Evolutionary conservation across 2,113 vertebrate genomes (phyloP).

Genomic region (Rhea pennata): DNA sequence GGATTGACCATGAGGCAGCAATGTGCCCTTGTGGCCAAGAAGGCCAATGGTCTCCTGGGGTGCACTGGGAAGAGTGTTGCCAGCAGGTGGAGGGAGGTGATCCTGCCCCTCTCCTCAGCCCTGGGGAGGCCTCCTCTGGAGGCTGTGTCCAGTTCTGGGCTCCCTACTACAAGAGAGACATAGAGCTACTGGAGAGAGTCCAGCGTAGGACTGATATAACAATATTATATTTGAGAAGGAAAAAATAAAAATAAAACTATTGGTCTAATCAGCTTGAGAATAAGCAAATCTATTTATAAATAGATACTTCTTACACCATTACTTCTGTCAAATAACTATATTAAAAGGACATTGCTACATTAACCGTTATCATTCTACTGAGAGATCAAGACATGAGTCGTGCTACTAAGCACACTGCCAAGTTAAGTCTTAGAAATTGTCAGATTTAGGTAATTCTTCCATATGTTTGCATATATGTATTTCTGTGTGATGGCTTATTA

Average conservation of each 20-base stretch:
- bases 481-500: neutral
- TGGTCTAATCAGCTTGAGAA: neutral
- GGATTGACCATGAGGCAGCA: no score
- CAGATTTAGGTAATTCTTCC: neutral
- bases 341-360: neutral
- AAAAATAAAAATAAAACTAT: neutral
- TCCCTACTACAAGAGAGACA: no score
- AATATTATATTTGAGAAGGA: neutral
- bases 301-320: neutral
- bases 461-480: rapidly evolving
- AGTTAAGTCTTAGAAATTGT: rapidly evolving
- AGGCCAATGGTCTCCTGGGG: no score
- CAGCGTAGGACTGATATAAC: no score
- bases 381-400: rapidly evolving
- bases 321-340: neutral
- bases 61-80: no score
- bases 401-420: neutral
- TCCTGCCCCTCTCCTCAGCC: no score
- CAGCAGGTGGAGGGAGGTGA: no score
- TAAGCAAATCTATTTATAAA: neutral
- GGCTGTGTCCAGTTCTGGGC: no score
- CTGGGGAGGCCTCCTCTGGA: no score
- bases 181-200: no score
- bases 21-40: no score
- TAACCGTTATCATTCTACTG: neutral